phyloP scores from a whole-genome alignment of 2,113 vertebrate species.

The Hymenochirus boettgeri region DNA sequence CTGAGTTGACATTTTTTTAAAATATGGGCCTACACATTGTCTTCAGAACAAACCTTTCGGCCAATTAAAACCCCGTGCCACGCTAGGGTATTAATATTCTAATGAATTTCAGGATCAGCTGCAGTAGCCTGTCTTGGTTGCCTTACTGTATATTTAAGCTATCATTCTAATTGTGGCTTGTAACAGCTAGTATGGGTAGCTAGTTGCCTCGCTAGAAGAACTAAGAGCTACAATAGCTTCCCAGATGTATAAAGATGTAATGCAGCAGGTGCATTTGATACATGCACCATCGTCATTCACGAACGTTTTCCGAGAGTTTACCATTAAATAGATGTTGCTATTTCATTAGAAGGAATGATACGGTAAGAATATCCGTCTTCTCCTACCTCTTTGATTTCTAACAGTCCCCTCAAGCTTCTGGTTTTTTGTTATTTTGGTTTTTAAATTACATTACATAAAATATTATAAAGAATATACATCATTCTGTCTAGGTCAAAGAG shows the following conservation, averaged over 20 bases:
- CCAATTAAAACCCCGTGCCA: no score
- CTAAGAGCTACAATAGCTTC: no score
- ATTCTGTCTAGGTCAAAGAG: neutral
- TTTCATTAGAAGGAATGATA: slow-evolving; percentile 55
- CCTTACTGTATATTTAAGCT: no score
- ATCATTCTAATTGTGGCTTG: no score
- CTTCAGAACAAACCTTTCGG: no score
- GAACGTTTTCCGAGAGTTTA: slow-evolving; percentile 63
- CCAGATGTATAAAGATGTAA: neutral
- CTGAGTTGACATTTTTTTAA: no score
- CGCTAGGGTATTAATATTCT: no score
- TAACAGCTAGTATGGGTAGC: no score
- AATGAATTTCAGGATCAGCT: slow-evolving; percentile 11
- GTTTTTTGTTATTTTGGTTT: neutral
- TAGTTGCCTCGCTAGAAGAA: no score
- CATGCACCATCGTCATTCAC: slow-evolving; percentile 40
- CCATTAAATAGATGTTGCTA: slow-evolving; percentile 15
- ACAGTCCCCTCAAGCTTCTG: neutral
- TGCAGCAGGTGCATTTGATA: slow-evolving; percentile 12
- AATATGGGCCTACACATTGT: no score
- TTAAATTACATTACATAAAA: slow-evolving; percentile 25
- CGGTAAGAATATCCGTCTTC: slow-evolving; percentile 22
- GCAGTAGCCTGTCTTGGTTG: slow-evolving; percentile 1
- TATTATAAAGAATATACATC: neutral
- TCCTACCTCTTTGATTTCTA: neutral